phyloP scores from a whole-genome alignment of 2,888 invertebrate genomes.

The Chrysolina haemoptera region DNA sequence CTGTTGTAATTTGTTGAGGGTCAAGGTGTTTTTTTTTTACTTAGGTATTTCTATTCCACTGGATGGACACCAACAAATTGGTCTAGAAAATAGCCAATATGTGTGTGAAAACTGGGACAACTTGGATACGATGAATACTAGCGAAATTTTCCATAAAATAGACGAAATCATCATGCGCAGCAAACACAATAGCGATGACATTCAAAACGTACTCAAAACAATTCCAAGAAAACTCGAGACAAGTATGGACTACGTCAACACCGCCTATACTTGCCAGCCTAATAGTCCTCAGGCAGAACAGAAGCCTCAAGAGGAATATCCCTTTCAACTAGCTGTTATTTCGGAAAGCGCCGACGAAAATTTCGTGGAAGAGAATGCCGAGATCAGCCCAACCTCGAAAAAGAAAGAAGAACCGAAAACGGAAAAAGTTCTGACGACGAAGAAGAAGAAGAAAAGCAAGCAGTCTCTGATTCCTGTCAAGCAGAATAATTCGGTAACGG shows the following conservation, averaged over 20 bases:
- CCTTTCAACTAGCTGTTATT: neutral
- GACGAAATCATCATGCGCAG: slow-evolving; percentile 7
- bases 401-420: neutral
- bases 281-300: neutral
- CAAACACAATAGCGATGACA: slow-evolving; percentile 16
- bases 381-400: neutral
- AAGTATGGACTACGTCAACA: neutral
- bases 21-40: no score
- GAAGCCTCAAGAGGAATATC: neutral
- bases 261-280: neutral
- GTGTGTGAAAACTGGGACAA: neutral
- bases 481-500: neutral
- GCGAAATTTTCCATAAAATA: slow-evolving; percentile 9
- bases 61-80: neutral
- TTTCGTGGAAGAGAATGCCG: neutral
- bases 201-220: neutral
- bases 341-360: neutral
- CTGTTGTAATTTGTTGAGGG: no score
- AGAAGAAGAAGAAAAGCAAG: neutral
- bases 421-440: neutral
- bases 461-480: slow-evolving; percentile 3
- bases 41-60: no score
- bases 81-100: neutral
- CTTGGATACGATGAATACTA: neutral
- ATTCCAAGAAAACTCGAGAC: neutral